phyloP scores from a whole-genome alignment of 2,888 invertebrate species.

The Cybosia mesomella region DNA sequence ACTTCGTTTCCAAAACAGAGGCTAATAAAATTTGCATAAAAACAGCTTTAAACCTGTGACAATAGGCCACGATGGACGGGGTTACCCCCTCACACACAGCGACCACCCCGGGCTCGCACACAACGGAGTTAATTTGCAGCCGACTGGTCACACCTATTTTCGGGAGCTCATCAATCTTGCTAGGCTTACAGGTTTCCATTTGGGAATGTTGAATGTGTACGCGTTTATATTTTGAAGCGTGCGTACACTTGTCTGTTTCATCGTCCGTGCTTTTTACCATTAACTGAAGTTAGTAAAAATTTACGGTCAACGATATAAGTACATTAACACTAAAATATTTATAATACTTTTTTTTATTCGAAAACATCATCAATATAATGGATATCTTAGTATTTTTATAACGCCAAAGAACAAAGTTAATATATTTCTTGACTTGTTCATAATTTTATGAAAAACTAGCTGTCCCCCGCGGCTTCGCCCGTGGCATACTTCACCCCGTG shows the following conservation, averaged over 20 bases:
- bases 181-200: slow-evolving; percentile 16
- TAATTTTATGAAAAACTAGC: too few relatives aligned
- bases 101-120: slow-evolving; percentile 13
- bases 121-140: slow-evolving; percentile 20
- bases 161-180: slow-evolving; percentile 20
- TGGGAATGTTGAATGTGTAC: background rate
- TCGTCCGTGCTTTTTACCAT: background rate
- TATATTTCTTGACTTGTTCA: too few relatives aligned
- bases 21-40: slow-evolving; percentile 54
- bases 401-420: too few relatives aligned
- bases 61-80: slow-evolving; percentile 25
- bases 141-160: slow-evolving; percentile 22
- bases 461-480: too few relatives aligned
- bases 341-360: too few relatives aligned
- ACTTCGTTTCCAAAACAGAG: slow-evolving; percentile 43
- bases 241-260: background rate
- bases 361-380: too few relatives aligned
- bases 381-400: too few relatives aligned
- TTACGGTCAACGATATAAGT: background rate
- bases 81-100: slow-evolving; percentile 15
- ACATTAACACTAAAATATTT: too few relatives aligned
- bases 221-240: background rate
- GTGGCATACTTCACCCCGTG: too few relatives aligned
- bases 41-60: slow-evolving; percentile 47
- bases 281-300: background rate